These are phyloP conservation scores for Andrena bucephala DNA, from an alignment of 2,888 invertebrate species.

Conservation along the genomic window DNA sequence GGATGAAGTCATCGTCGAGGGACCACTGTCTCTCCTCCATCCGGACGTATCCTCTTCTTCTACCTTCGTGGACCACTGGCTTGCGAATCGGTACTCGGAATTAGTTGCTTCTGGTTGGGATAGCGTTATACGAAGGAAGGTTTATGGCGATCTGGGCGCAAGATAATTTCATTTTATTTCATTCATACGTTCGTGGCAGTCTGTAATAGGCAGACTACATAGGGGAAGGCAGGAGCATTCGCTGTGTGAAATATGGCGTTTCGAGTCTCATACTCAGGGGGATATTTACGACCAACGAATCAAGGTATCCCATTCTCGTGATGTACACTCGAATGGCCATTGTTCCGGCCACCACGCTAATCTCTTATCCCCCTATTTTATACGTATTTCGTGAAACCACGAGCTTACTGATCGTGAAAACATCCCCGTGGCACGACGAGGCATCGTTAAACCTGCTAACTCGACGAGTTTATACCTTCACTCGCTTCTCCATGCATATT, in stretches of 20 bases:
- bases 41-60: constrained; percentile 27
- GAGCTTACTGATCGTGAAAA: constrained; percentile 56
- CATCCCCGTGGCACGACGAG: constrained; percentile 27
- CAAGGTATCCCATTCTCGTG: constrained; percentile 22
- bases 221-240: not conserved
- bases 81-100: constrained; percentile 20
- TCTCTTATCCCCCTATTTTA: constrained; percentile 61
- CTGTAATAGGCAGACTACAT: no score
- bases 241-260: constrained; percentile 14
- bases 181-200: not conserved
- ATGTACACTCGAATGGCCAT: constrained; percentile 33
- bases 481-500: constrained; percentile 45
- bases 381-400: constrained; percentile 43
- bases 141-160: not conserved
- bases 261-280: constrained; percentile 1
- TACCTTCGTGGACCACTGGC: not conserved
- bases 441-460: constrained; percentile 69
- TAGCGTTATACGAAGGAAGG: not conserved
- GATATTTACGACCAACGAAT: constrained; percentile 30
- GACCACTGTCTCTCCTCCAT: constrained; percentile 54
- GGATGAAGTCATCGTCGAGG: constrained; percentile 58
- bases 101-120: constrained; percentile 4
- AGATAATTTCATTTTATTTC: not conserved
- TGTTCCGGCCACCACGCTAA: constrained; percentile 47
- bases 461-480: constrained; percentile 61